Evolutionary conservation across 2,797 vertebrate genomes (phyloP), one percentile per base, ranked within the genome.

Genomic region (Mormyrops boulengeri): DNA sequence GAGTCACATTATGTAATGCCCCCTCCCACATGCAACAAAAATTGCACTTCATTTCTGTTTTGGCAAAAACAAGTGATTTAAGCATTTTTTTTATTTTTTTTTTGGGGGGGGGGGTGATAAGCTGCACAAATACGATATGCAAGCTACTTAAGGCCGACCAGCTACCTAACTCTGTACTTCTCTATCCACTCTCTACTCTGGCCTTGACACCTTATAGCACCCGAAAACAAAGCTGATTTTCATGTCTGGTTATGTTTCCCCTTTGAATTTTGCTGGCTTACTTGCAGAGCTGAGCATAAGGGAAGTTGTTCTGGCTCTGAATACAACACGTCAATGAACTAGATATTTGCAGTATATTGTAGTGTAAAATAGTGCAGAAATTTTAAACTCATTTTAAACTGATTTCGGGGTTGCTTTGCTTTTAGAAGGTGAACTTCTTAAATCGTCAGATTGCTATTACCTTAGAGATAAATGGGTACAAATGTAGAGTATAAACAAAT

Each of bases 1-100:
- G 93, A 96, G 95, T 94, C 0, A 91, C 95, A 96, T 97, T 96
- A 95, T 95, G 91, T 93, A 95, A 96, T 92, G 91, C 92, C 94
- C 94, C 34, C 49, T 85, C 86, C 89, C 89, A 11, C 34, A 9
- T 19, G 49, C 89, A 87, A 69, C 89, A 88, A 88, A 91, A 89
- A 90, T 73, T 41, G 17, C 1, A 80, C n/a, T 80, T 50, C 30
- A 57, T 89, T 89, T 84, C 53, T 47, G n/a, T 55, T 89, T 82
- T 88, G 49, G 26, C 52, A 89, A 88, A 88, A 66, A 41, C 38
- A 38, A 84, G 12, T 53, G 26, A 88, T 66, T 62, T 17, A 87
- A 87, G 49, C 80, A 6, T 88, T 4, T 26, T n/a, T 50, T 66
- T 12, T 4, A 11, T 66, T 66, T 12, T 57, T 57, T 19, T 5